phyloP scores from a whole-genome alignment of 2,888 invertebrate species.

The Lacanobia wlatinum region DNA sequence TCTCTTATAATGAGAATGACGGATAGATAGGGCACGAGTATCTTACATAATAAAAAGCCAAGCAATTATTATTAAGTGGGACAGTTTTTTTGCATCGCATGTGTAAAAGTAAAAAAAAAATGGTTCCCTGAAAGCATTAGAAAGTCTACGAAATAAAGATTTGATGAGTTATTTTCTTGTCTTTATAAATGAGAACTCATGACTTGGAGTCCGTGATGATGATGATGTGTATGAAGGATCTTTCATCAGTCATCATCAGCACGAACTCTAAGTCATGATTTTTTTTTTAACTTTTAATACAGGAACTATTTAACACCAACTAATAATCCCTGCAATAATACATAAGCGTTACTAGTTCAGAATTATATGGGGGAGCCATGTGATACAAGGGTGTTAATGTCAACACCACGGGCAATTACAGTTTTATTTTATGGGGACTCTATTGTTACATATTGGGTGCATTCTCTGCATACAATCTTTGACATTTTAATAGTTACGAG shows the following conservation, averaged over 20 bases:
- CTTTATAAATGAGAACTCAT: too few relatives aligned
- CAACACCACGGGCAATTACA: conserved; percentile 6
- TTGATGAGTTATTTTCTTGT: too few relatives aligned
- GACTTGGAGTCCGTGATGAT: too few relatives aligned
- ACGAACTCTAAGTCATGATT: too few relatives aligned
- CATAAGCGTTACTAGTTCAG: conserved; percentile 22
- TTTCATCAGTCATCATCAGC: neutral
- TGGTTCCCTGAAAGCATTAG: too few relatives aligned
- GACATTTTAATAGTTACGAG: too few relatives aligned
- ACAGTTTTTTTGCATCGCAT: conserved; percentile 2
- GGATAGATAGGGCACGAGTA: neutral
- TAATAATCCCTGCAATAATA: conserved; percentile 8
- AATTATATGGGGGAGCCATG: conserved; percentile 11
- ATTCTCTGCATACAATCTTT: neutral
- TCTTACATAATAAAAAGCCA: neutral
- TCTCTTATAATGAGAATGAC: neutral
- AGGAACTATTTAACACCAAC: conserved; percentile 1
- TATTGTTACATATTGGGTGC: neutral
- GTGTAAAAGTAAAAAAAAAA: too few relatives aligned
- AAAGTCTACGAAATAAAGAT: too few relatives aligned
- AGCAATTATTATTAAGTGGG: neutral
- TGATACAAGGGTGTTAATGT: conserved; percentile 19
- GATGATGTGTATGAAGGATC: neutral
- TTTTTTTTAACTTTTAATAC: too few relatives aligned
- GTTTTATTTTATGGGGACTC: neutral